Percentiles rank a stretch among this genome's conserved stretches.
These are phyloP conservation scores for Gorsachius goisagi DNA, from an alignment of 2,113 vertebrate genomes.

Conservation along the genomic window DNA sequence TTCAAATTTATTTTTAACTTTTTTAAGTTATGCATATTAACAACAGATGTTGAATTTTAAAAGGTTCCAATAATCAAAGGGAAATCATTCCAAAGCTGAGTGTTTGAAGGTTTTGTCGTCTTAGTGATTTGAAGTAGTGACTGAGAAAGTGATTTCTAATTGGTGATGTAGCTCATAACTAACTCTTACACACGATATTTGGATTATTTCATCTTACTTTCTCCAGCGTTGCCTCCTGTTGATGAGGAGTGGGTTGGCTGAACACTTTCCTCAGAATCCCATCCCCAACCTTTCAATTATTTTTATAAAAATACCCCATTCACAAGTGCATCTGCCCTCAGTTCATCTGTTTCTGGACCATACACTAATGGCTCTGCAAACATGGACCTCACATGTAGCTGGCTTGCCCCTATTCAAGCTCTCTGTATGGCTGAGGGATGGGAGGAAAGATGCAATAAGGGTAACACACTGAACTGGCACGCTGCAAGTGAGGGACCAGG, in stretches of 20 bases:
- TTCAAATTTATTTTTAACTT: neutral
- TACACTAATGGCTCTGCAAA: neutral
- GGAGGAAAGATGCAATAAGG: neutral
- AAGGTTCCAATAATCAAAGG: neutral
- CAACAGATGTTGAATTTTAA: neutral
- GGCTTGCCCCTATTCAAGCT: neutral
- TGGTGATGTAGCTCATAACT: neutral
- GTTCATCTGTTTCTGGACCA: neutral
- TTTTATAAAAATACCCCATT: neutral
- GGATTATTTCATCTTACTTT: neutral
- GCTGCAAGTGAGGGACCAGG: fast-evolving
- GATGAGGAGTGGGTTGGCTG: neutral
- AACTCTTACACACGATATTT: neutral
- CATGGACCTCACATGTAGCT: neutral
- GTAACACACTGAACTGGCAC: fast-evolving
- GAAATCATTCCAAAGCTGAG: neutral
- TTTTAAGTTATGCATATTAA: neutral
- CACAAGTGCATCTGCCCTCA: no score
- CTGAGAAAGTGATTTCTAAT: neutral
- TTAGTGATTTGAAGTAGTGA: neutral
- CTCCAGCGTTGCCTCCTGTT: neutral
- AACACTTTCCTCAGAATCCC: neutral
- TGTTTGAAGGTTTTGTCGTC: neutral
- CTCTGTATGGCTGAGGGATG: neutral
- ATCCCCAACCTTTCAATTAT: neutral